Evolutionary conservation across 2,888 invertebrate genomes (phyloP).

Genomic region (Coremacera marginata): DNA sequence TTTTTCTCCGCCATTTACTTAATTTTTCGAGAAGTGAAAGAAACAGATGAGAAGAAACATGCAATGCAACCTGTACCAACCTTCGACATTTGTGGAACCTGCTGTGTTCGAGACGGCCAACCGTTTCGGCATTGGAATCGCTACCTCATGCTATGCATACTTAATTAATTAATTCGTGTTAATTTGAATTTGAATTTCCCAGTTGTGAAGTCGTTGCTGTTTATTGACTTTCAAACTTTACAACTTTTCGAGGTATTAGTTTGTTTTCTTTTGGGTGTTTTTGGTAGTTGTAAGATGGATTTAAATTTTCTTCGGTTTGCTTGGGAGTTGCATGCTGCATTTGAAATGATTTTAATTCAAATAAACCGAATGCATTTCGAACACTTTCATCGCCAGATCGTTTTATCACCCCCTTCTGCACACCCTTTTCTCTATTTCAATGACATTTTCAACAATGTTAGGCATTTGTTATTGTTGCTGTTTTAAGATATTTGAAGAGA

Average conservation of each 20-base stretch:
- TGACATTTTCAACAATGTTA: constrained; percentile 17
- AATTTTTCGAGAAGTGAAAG: no score
- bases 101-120: background rate
- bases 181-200: constrained; percentile 47
- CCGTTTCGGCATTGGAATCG: background rate
- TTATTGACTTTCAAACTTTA: constrained; percentile 31
- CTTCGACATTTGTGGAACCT: background rate
- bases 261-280: constrained; percentile 23
- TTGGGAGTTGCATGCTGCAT: constrained; percentile 14
- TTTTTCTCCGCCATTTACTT: no score
- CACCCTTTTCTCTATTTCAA: background rate
- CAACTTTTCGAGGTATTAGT: constrained; percentile 1
- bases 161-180: constrained; percentile 64
- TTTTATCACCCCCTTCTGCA: background rate
- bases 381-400: constrained; percentile 17
- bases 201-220: constrained; percentile 25
- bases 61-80: constrained; percentile 22
- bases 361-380: constrained; percentile 25
- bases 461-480: background rate
- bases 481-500: constrained; percentile 8
- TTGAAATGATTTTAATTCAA: constrained; percentile 32
- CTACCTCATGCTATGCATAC: constrained; percentile 55
- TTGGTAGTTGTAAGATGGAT: background rate
- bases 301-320: background rate
- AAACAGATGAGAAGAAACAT: background rate